These are phyloP conservation scores for Mesochorus sp. DNA, from an alignment of 2,888 invertebrate genomes.

Conservation along the genomic window DNA sequence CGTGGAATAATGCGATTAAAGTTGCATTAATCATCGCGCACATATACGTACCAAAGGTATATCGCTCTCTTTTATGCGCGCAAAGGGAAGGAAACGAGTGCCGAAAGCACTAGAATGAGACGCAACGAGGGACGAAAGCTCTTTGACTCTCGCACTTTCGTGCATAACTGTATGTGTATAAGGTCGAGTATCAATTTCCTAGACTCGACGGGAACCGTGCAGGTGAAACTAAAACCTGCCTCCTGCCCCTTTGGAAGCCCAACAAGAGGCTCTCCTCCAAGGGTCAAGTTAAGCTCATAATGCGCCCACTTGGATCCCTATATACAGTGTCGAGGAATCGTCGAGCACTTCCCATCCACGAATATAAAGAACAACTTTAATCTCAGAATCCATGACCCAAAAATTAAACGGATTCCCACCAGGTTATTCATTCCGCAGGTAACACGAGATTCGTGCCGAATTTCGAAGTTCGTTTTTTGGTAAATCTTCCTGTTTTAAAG, in stretches of 20 bases:
- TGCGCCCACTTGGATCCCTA: slow-evolving; percentile 36
- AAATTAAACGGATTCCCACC: not conserved
- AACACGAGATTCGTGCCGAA: not conserved
- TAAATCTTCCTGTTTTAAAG: no score
- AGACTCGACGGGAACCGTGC: slow-evolving; percentile 46
- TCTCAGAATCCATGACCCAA: not conserved
- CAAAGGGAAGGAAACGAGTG: not conserved
- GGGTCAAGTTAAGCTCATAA: slow-evolving; percentile 50
- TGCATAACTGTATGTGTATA: slow-evolving; percentile 42
- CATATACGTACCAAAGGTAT: not conserved
- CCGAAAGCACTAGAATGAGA: slow-evolving; percentile 25
- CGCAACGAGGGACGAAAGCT: not conserved
- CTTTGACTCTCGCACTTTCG: not conserved
- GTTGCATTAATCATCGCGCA: slow-evolving; percentile 2
- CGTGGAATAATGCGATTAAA: slow-evolving; percentile 34
- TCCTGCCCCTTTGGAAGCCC: slow-evolving; percentile 76
- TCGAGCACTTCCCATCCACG: not conserved
- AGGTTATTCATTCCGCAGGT: not conserved
- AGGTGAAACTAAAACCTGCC: slow-evolving; percentile 72
- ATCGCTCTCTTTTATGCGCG: not conserved
- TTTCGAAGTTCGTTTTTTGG: no score
- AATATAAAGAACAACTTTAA: not conserved
- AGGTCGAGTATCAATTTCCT: slow-evolving; percentile 71
- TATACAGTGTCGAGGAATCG: not conserved
- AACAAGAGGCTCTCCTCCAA: slow-evolving; percentile 71